Conservation (phyloP, 2,888 invertebrate genomes). For the Eupithecia pulchellata region DNA sequence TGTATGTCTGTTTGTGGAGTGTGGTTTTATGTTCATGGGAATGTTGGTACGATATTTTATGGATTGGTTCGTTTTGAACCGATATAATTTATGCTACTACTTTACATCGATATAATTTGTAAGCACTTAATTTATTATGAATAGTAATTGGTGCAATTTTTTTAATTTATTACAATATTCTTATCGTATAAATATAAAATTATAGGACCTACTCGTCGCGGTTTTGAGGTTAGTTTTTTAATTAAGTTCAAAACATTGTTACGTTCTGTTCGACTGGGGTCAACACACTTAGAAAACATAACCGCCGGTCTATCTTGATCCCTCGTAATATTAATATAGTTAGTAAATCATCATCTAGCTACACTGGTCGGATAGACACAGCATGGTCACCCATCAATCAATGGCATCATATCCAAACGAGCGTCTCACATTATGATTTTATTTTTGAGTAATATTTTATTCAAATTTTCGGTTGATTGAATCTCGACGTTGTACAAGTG, state of each 20-base stretch:
- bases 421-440: slow-evolving; percentile 80
- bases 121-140: background rate
- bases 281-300: slow-evolving; percentile 74
- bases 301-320: slow-evolving; percentile 63
- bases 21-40: slow-evolving; percentile 45
- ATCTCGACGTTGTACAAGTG: slow-evolving; percentile 64
- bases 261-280: slow-evolving; percentile 64
- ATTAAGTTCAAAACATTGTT: slow-evolving; percentile 79
- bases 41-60: slow-evolving; percentile 41
- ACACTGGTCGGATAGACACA: slow-evolving; percentile 61
- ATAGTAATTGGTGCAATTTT: background rate
- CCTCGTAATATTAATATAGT: slow-evolving; percentile 41
- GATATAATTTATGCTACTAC: slow-evolving; percentile 1
- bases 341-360: slow-evolving; percentile 39
- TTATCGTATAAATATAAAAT: background rate
- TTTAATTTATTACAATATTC: background rate
- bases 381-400: slow-evolving; percentile 85
- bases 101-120: slow-evolving; percentile 5
- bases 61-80: slow-evolving; percentile 25
- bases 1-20: slow-evolving; percentile 34
- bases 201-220: background rate
- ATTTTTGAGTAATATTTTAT: slow-evolving; percentile 83
- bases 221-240: slow-evolving; percentile 57
- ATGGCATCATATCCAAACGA: slow-evolving; percentile 83
- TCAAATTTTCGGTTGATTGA: slow-evolving; percentile 82